Conservation (phyloP, 2,113 vertebrate species). For the Oryzias javanicus region DNA sequence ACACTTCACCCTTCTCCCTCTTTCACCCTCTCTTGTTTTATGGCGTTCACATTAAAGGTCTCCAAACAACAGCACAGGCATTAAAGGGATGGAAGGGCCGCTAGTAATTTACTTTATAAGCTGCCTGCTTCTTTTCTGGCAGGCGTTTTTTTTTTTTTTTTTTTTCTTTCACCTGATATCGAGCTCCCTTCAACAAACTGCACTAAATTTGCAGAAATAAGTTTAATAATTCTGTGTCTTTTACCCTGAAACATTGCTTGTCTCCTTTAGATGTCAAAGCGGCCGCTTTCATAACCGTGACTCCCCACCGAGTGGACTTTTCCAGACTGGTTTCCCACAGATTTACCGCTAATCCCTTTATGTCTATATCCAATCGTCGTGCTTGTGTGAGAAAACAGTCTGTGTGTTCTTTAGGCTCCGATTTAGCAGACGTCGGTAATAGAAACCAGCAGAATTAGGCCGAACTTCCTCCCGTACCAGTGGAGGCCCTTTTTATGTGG, state of each 20-base stretch:
- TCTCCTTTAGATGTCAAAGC: constrained; percentile 22
- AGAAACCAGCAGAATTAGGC: constrained; percentile 73
- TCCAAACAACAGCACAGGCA: constrained; percentile 60
- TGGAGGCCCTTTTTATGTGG: constrained; percentile 73
- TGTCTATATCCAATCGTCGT: constrained; percentile 33
- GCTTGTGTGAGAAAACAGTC: constrained; percentile 60
- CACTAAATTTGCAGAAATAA: constrained; percentile 11
- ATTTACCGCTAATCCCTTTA: constrained; percentile 46
- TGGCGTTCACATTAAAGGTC: constrained; percentile 60
- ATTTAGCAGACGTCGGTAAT: constrained; percentile 73
- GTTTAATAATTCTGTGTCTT: background rate
- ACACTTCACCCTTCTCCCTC: constrained; percentile 16
- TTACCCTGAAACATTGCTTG: constrained; percentile 25
- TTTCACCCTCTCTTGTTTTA: constrained; percentile 60
- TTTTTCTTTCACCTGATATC: constrained; percentile 40
- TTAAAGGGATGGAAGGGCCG: constrained; percentile 56
- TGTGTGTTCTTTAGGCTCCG: constrained; percentile 71
- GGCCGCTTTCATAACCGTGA: constrained; percentile 15
- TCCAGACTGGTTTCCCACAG: constrained; percentile 60
- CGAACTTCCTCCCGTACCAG: constrained; percentile 53
- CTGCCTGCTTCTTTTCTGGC: constrained; percentile 36
- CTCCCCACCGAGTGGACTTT: constrained; percentile 40
- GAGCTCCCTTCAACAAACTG: constrained; percentile 31
- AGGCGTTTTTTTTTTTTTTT: constrained; percentile 36
- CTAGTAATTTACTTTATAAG: constrained; percentile 67